phyloP scores from a whole-genome alignment of 2,113 vertebrate genomes.

The Dicerorhinus sumatrensis region DNA sequence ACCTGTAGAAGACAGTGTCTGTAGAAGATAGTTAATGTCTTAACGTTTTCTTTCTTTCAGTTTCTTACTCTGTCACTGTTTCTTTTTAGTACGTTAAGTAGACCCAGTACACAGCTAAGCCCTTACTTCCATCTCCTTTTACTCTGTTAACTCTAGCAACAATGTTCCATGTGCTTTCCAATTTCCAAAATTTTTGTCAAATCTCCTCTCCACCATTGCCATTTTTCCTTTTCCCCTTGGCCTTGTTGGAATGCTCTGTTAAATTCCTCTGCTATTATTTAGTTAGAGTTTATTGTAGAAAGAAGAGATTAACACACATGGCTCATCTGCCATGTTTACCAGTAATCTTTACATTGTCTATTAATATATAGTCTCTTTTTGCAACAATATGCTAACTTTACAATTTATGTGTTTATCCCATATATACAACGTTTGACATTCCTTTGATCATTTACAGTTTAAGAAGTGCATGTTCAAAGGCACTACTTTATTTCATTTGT shows the following conservation, averaged over 20 bases:
- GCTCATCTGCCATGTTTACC: background rate
- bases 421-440: background rate
- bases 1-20: background rate
- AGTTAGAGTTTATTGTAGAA: background rate
- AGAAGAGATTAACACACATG: background rate
- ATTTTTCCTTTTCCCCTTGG: background rate
- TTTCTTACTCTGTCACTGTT: conserved; percentile 37
- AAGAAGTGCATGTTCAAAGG: background rate
- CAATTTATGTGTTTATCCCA: background rate
- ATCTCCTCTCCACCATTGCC: background rate
- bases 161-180: background rate
- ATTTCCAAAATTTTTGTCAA: background rate
- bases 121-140: background rate
- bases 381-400: background rate
- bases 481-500: background rate
- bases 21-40: background rate
- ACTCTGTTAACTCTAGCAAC: background rate
- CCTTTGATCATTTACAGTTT: background rate
- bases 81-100: conserved; percentile 55
- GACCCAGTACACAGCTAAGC: background rate
- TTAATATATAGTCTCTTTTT: background rate
- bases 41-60: conserved; percentile 47
- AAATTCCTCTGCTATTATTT: background rate
- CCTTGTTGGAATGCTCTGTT: background rate
- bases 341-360: background rate